A percentile compares a stretch with the other conserved stretches of the same genome.
These are phyloP conservation scores for Halesus radiatus DNA, from an alignment of 1,140 invertebrate genomes.

Conservation along the genomic window DNA sequence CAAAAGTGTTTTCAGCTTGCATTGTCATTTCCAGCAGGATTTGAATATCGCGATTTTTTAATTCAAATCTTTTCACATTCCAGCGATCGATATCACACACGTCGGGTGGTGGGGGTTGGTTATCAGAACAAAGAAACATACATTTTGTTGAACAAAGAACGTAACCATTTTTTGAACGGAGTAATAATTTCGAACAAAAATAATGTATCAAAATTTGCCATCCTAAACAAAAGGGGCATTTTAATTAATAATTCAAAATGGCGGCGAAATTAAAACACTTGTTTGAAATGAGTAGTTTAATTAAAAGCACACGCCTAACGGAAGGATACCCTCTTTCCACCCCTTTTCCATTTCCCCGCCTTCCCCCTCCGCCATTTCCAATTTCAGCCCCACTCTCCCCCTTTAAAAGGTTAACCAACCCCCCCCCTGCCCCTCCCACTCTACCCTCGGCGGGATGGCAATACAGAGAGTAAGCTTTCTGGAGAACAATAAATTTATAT, in stretches of 20 bases:
- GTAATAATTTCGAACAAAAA: conserved; percentile 11
- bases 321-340: conserved; percentile 37
- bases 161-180: too few species aligned
- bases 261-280: conserved; percentile 54
- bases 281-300: conserved; percentile 57
- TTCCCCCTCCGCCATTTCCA: conserved; percentile 29
- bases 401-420: conserved; percentile 35
- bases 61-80: too few species aligned
- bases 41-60: too few species aligned
- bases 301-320: conserved; percentile 56
- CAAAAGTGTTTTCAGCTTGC: too few species aligned
- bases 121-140: too few species aligned
- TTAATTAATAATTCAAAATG: conserved; percentile 53
- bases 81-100: too few species aligned
- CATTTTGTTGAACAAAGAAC: too few species aligned
- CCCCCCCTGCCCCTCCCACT: not conserved
- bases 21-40: too few species aligned
- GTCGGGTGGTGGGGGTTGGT: too few species aligned
- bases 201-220: conserved; percentile 27
- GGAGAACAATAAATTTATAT: not conserved
- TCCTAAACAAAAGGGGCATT: conserved; percentile 36
- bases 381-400: conserved; percentile 31
- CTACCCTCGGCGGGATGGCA: too few species aligned
- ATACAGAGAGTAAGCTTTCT: not conserved
- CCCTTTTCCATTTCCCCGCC: not conserved